Base-by-base conservation (phyloP, 2,797 vertebrate species). In the Anguilla pacifica region DNA sequence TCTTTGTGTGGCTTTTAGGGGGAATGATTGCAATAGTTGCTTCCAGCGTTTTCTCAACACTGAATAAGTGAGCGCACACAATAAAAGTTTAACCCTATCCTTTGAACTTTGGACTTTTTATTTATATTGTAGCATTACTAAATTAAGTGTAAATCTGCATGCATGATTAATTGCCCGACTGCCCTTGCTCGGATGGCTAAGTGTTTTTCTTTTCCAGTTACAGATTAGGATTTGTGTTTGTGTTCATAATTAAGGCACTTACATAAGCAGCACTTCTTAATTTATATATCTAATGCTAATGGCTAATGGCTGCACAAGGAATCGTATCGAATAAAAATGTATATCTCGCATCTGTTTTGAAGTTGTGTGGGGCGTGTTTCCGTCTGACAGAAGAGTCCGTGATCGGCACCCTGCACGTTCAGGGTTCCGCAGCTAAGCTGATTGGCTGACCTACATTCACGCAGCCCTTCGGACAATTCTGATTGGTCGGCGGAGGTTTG, bases 391-490 rank as follows among this genome's bases (percentile, higher is more conserved):
- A n/a, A 49, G 46, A 11, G 79, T 46, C 79, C 9, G 43, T 35
- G 79, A 82, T 22, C 79, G 10, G 79, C 46, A 19, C 22, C 9
- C 43, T 4, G 79, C 79, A 25, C 22, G 17, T 49, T 49, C 46
- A 13, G 5, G 43, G 43, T 51, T 51, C 7, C 9, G 7, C 22
- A 46, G 87, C 25, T 1, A 19, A 6, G 88, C 86, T 92, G 91
- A 96, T 96, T 96, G 95, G 96, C 90, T 96, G 94, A 95, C 94
- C 94, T 94, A 95, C 89, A 94, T 94, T 92, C 89, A 51, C 5
- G 3, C 17, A 89, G 90, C 88, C 92, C 86, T 89, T 81, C 35
- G 6, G 19, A 31, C 0, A 1, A 25, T 70, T 93, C 59, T 88
- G 39, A 97, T 96, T 96, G 95, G 96, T 85, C 51, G 82, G 25